Conservation (phyloP, 2,888 invertebrate species). For the Leptinotarsa haldemani region DNA sequence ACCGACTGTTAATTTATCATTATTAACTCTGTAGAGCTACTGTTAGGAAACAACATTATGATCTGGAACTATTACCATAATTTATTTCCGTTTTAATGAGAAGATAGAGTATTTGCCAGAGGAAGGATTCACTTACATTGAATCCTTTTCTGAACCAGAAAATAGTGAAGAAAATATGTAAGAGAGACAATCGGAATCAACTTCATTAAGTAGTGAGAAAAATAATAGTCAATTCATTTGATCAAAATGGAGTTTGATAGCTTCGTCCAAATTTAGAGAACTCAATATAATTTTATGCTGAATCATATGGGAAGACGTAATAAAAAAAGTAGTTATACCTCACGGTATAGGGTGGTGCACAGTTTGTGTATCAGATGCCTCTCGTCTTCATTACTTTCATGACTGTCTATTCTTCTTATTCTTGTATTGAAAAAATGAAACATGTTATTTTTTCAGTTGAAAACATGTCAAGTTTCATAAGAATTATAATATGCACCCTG, state of each 20-base stretch:
- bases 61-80: conserved; percentile 29
- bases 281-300: not conserved
- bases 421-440: too few relatives aligned
- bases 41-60: conserved; percentile 33
- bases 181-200: not conserved
- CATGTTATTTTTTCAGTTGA: too few relatives aligned
- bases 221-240: not conserved
- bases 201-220: not conserved
- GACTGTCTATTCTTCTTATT: too few relatives aligned
- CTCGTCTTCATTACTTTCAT: too few relatives aligned
- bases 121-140: not conserved
- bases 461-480: too few relatives aligned
- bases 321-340: too few relatives aligned
- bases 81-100: conserved; percentile 27
- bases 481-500: too few relatives aligned
- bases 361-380: too few relatives aligned
- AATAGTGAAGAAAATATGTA: not conserved
- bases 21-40: conserved; percentile 21
- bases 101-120: not conserved
- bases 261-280: not conserved
- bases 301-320: not conserved
- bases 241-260: not conserved
- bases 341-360: too few relatives aligned
- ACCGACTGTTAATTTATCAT: conserved; percentile 10
- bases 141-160: not conserved